These are phyloP conservation scores for Drosophila percnosoma DNA, from an alignment of 2,888 invertebrate species.

Conservation along the genomic window DNA sequence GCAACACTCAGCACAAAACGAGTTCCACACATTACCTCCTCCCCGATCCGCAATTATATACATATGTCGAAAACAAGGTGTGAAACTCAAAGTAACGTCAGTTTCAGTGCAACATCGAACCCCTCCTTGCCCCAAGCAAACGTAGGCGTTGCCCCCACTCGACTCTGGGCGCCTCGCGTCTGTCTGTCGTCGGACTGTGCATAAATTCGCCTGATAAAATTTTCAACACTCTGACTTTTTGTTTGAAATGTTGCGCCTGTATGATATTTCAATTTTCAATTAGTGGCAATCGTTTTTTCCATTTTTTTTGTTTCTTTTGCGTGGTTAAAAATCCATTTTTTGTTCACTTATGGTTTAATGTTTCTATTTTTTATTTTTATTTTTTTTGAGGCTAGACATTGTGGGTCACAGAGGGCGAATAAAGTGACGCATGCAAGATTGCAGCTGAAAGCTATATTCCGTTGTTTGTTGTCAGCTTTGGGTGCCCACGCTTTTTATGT, in stretches of 20 bases:
- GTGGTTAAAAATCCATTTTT: slow-evolving; percentile 48
- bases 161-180: slow-evolving; percentile 18
- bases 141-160: slow-evolving; percentile 57
- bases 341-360: background rate
- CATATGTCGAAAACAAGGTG: slow-evolving; percentile 61
- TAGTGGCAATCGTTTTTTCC: slow-evolving; percentile 43
- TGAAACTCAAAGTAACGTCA: slow-evolving; percentile 51
- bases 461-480: slow-evolving; percentile 22
- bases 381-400: slow-evolving; percentile 50
- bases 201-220: slow-evolving; percentile 68
- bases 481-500: slow-evolving; percentile 28
- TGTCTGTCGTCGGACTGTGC: slow-evolving; percentile 35
- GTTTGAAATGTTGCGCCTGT: slow-evolving; percentile 65
- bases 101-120: slow-evolving; percentile 17
- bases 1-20: slow-evolving; percentile 39
- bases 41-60: slow-evolving; percentile 38
- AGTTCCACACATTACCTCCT: slow-evolving; percentile 12
- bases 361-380: slow-evolving; percentile 13
- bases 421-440: slow-evolving; percentile 63
- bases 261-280: slow-evolving; percentile 79
- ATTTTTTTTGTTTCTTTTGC: slow-evolving; percentile 29
- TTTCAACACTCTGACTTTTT: slow-evolving; percentile 59
- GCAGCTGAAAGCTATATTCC: slow-evolving; percentile 39
- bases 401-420: slow-evolving; percentile 65
- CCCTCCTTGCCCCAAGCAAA: slow-evolving; percentile 17